phyloP scores from a whole-genome alignment of 2,888 invertebrate genomes.

The Ommatoiulus sabulosus region DNA sequence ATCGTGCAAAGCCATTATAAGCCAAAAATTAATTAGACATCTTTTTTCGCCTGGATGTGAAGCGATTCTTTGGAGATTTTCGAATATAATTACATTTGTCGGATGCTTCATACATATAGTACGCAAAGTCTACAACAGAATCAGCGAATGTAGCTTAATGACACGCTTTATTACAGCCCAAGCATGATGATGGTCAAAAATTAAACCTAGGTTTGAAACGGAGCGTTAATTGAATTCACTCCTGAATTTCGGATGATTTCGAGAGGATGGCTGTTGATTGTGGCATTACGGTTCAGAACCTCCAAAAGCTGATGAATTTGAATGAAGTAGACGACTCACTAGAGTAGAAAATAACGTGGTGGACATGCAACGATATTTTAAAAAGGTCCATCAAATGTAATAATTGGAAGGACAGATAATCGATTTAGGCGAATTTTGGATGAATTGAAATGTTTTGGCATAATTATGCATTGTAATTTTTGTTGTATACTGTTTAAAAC shows the following conservation, averaged over 20 bases:
- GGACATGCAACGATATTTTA: no score
- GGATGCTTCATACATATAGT: no score
- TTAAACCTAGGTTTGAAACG: not conserved
- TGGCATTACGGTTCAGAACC: not conserved
- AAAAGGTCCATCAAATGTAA: no score
- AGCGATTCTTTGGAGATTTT: not conserved
- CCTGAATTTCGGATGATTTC: not conserved
- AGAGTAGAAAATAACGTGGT: no score
- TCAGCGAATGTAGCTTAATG: not conserved
- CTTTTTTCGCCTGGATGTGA: not conserved
- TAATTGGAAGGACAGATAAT: no score
- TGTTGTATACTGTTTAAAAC: no score
- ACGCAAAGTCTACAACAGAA: not conserved
- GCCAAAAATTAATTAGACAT: not conserved
- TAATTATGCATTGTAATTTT: no score
- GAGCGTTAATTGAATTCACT: not conserved
- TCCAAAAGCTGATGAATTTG: not conserved
- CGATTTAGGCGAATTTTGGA: no score
- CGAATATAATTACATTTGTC: not conserved
- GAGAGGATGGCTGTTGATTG: not conserved
- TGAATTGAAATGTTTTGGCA: no score
- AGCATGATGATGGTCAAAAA: not conserved
- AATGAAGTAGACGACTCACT: no score
- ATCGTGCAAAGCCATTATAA: not conserved
- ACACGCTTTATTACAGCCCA: not conserved